Percentiles rank a stretch among this genome's conserved stretches.
These are phyloP conservation scores for Conchocele bisecta DNA, from an alignment of 2,888 invertebrate species.

Conservation along the genomic window DNA sequence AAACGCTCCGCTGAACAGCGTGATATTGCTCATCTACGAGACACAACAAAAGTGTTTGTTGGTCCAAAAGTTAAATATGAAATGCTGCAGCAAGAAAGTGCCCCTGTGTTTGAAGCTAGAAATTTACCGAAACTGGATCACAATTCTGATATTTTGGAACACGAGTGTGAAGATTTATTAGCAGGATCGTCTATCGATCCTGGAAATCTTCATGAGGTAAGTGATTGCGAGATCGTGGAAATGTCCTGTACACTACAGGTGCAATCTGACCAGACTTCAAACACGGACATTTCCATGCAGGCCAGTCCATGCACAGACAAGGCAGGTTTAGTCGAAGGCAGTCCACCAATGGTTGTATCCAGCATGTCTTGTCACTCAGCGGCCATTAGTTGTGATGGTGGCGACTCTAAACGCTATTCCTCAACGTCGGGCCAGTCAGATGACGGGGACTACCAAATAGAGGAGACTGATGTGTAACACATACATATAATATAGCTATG, in stretches of 20 bases:
- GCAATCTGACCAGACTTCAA: too few species aligned
- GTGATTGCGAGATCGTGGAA: too few species aligned
- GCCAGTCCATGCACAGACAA: slow-evolving; percentile 6
- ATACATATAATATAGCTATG: too few species aligned
- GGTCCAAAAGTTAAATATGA: not conserved
- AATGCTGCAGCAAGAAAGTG: not conserved
- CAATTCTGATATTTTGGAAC: too few species aligned
- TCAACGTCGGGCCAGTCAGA: slow-evolving; percentile 64
- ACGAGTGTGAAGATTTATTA: too few species aligned
- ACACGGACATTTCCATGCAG: too few species aligned
- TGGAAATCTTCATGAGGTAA: too few species aligned
- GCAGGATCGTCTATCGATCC: too few species aligned
- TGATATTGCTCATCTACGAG: slow-evolving; percentile 71
- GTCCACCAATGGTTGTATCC: too few species aligned
- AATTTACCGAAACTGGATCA: too few species aligned
- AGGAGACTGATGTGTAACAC: slow-evolving; percentile 70
- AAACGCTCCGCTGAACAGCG: slow-evolving; percentile 71
- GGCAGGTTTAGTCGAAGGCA: not conserved
- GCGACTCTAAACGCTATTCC: slow-evolving; percentile 55
- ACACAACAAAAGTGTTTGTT: slow-evolving; percentile 56
- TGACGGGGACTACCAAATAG: slow-evolving; percentile 60
- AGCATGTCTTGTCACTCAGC: slow-evolving; percentile 49
- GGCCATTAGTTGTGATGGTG: slow-evolving; percentile 55
- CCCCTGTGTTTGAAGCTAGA: not conserved
- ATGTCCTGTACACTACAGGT: too few species aligned